Percentiles rank a stretch among this genome's conserved stretches.
Conservation (phyloP, 1,140 invertebrate species). For the Ooceraea biroi region DNA sequence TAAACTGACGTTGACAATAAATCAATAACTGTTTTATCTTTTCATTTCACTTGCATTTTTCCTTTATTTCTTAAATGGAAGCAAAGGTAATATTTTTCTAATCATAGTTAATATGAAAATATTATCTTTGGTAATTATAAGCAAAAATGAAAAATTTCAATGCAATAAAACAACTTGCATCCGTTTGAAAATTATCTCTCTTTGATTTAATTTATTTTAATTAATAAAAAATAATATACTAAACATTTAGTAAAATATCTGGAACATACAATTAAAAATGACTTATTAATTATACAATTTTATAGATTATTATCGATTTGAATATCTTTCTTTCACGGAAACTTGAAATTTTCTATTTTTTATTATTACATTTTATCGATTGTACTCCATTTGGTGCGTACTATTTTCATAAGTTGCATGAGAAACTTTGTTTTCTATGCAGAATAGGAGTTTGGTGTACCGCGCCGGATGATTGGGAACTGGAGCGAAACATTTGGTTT, state of each 20-base stretch:
- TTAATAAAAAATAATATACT: not conserved
- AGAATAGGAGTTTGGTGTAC: constrained; percentile 41
- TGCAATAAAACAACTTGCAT: not conserved
- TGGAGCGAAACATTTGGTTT: constrained; percentile 73
- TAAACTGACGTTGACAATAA: not conserved
- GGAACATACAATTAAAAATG: not conserved
- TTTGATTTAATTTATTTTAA: not conserved
- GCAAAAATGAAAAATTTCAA: not conserved
- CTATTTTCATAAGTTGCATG: constrained; percentile 40
- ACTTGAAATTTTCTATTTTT: not conserved
- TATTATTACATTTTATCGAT: constrained; percentile 5
- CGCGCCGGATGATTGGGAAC: constrained; percentile 70
- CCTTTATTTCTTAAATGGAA: not conserved
- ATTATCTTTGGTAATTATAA: not conserved
- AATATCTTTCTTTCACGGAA: not conserved
- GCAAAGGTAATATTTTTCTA: constrained; percentile 1
- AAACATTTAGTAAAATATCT: not conserved
- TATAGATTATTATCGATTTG: constrained; percentile 31
- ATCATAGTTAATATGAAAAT: not conserved
- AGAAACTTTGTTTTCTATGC: constrained; percentile 62
- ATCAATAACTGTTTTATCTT: constrained; percentile 4
- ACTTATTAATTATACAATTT: not conserved
- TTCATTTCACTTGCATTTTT: not conserved
- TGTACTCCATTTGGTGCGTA: constrained; percentile 23
- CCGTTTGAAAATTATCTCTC: not conserved